phyloP scores from a whole-genome alignment of 2,797 vertebrate species.

The Rhodeus uyekii region DNA sequence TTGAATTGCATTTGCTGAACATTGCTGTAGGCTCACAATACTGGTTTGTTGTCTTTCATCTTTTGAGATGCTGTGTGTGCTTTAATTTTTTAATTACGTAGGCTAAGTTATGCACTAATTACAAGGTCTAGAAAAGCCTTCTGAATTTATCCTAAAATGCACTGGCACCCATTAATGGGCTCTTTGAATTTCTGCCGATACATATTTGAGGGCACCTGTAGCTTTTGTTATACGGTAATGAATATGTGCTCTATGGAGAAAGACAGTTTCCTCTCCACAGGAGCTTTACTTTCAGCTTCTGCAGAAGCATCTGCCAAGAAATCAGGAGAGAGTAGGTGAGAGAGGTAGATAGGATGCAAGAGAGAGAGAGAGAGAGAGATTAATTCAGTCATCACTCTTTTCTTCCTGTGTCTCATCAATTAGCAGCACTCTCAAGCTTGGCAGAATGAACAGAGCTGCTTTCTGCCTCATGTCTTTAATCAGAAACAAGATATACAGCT shows the following conservation, averaged over 20 bases:
- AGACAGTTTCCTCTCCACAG: slow-evolving; percentile 5
- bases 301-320: slow-evolving; percentile 28
- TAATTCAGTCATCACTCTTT: slow-evolving; percentile 39
- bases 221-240: slow-evolving; percentile 42
- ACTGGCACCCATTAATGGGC: slow-evolving; percentile 39
- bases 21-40: neutral
- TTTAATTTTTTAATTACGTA: neutral
- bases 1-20: neutral
- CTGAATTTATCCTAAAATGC: slow-evolving; percentile 20
- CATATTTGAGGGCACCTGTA: slow-evolving; percentile 30
- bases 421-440: slow-evolving; percentile 38
- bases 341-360: neutral
- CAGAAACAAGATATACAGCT: slow-evolving; percentile 3
- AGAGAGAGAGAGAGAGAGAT: slow-evolving; percentile 8
- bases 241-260: slow-evolving; percentile 35
- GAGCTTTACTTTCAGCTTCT: slow-evolving; percentile 12
- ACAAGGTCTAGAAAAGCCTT: slow-evolving; percentile 14
- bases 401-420: slow-evolving; percentile 29
- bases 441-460: slow-evolving; percentile 13
- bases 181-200: slow-evolving; percentile 47
- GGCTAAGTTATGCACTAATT: slow-evolving; percentile 1
- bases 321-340: slow-evolving; percentile 24
- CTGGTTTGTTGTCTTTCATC: neutral
- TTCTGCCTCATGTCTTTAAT: slow-evolving; percentile 15
- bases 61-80: neutral